A percentile compares a stretch with the other conserved stretches of the same genome.
Conservation (phyloP, 2,888 invertebrate species). For the Brassicogethes aeneus region DNA sequence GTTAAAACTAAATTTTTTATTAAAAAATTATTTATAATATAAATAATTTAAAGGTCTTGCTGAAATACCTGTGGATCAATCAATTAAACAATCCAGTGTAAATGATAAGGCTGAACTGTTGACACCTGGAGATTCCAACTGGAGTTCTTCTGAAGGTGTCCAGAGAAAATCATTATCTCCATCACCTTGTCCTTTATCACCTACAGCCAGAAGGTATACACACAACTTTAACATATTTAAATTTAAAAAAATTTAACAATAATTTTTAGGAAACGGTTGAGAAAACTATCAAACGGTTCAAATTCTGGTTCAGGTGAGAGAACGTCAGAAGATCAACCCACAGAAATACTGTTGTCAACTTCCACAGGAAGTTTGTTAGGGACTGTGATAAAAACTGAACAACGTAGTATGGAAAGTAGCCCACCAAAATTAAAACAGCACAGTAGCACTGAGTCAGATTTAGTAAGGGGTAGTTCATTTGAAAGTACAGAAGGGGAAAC, state of each 20-base stretch:
- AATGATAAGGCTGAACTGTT: slow-evolving; percentile 44
- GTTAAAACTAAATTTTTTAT: slow-evolving; percentile 2
- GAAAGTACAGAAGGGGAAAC: slow-evolving; percentile 45
- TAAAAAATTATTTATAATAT: too few relatives aligned
- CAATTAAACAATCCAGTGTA: slow-evolving; percentile 57
- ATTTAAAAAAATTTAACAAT: too few relatives aligned
- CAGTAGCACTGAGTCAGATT: slow-evolving; percentile 37
- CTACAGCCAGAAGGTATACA: slow-evolving; percentile 37
- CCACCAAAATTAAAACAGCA: slow-evolving; percentile 27
- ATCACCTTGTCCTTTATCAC: slow-evolving; percentile 51
- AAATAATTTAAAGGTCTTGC: slow-evolving; percentile 50
- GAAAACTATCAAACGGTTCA: slow-evolving; percentile 57
- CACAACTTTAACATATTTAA: too few relatives aligned
- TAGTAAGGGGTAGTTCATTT: slow-evolving; percentile 46
- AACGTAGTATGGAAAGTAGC: slow-evolving; percentile 29
- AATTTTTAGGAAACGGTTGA: slow-evolving; percentile 51
- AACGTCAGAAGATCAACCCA: slow-evolving; percentile 44
- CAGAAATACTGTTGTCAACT: slow-evolving; percentile 43
- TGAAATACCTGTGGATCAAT: slow-evolving; percentile 74
- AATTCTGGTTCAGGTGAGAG: slow-evolving; percentile 48
- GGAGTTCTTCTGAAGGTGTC: slow-evolving; percentile 47
- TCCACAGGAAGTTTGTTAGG: slow-evolving; percentile 38
- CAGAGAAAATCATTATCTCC: slow-evolving; percentile 55
- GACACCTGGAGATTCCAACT: slow-evolving; percentile 49
- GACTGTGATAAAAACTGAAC: slow-evolving; percentile 39